A percentile compares a stretch with the other conserved stretches of the same genome.
phyloP scores from a whole-genome alignment of 2,888 invertebrate genomes.

The Xestia rhomboidea region DNA sequence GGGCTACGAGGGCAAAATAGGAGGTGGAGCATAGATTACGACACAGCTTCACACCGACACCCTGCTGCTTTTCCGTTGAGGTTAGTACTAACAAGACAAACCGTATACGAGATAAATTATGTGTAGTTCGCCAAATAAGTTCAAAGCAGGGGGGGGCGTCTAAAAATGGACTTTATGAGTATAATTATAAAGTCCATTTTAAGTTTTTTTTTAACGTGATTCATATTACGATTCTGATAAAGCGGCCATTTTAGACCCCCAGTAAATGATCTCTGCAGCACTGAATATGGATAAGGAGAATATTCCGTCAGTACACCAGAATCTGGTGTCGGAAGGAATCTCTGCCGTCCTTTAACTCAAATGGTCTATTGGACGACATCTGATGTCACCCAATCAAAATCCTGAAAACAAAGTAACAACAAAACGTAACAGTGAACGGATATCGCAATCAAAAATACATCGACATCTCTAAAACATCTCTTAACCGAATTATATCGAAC shows the following conservation, averaged over 20 bases:
- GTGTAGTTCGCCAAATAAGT: neutral
- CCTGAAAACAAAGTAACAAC: neutral
- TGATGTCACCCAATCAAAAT: neutral
- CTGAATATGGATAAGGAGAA: neutral
- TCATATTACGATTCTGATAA: too few relatives aligned
- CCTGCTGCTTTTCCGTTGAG: neutral
- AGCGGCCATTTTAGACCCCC: too few relatives aligned
- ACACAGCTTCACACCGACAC: neutral
- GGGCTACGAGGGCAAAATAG: neutral
- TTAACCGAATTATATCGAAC: slow-evolving; percentile 65
- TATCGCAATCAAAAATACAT: slow-evolving; percentile 47
- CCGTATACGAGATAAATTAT: neutral
- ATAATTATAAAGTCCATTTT: too few relatives aligned
- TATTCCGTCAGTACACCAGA: neutral
- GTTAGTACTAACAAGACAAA: neutral
- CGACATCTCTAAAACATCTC: slow-evolving; percentile 56
- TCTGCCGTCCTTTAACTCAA: too few relatives aligned
- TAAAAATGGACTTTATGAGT: too few relatives aligned
- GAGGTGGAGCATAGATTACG: neutral
- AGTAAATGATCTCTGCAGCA: neutral
- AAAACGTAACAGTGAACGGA: slow-evolving; percentile 34
- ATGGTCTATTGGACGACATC: too few relatives aligned
- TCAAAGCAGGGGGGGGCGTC: too few relatives aligned
- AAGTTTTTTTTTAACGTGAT: too few relatives aligned
- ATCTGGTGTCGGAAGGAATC: too few relatives aligned